Conservation (phyloP, 2,797 vertebrate genomes). For the Mycteria americana region DNA sequence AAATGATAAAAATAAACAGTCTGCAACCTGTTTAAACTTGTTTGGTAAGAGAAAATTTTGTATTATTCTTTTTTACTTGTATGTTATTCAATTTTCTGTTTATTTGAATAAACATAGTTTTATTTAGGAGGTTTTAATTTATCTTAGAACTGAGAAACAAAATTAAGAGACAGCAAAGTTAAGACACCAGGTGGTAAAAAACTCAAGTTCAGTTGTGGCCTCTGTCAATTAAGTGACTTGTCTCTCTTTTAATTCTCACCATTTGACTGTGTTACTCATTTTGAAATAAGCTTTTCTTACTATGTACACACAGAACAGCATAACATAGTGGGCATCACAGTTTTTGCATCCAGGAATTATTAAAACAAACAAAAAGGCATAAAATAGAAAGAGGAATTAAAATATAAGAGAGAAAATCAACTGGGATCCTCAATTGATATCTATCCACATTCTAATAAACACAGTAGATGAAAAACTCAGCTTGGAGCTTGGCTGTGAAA, state of each 20-base stretch:
- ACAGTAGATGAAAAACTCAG: background rate
- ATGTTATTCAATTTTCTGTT: background rate
- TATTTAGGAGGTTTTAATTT: background rate
- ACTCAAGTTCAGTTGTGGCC: rapidly evolving
- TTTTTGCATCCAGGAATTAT: background rate
- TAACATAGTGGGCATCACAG: background rate
- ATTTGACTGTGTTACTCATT: background rate
- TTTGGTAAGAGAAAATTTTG: background rate
- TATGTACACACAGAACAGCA: background rate
- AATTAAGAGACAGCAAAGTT: background rate
- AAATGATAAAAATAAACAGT: background rate
- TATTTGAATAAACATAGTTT: background rate
- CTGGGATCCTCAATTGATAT: background rate
- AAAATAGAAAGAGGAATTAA: background rate
- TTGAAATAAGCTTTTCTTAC: background rate
- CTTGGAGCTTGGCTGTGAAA: background rate
- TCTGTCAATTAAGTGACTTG: background rate
- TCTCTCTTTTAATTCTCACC: background rate
- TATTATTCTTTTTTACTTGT: background rate
- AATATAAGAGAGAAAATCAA: background rate
- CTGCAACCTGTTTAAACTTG: background rate
- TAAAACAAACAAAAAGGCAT: background rate
- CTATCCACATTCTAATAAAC: background rate
- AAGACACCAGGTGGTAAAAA: background rate
- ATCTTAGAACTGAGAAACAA: background rate